Conservation (phyloP, 1,140 invertebrate species). For the Nasonia longicornis region DNA sequence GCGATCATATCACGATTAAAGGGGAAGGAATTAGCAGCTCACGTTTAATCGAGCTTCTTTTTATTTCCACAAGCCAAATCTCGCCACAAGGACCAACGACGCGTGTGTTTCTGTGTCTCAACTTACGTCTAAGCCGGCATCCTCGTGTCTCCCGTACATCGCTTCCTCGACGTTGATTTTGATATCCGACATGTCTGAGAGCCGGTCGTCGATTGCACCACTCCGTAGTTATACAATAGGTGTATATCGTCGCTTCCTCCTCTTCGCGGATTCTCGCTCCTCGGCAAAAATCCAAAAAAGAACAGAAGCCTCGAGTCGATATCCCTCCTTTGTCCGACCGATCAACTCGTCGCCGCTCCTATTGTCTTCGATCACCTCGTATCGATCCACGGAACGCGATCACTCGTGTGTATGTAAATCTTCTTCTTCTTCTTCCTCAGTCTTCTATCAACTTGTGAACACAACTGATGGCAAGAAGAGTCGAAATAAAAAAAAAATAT, state of each 20-base stretch:
- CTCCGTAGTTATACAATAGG: neutral
- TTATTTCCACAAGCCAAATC: too few relatives aligned
- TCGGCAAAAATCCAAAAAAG: too few relatives aligned
- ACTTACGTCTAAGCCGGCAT: slow-evolving; percentile 57
- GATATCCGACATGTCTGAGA: slow-evolving; percentile 55
- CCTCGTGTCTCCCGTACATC: slow-evolving; percentile 49
- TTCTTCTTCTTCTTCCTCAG: neutral
- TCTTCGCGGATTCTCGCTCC: neutral
- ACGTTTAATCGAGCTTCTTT: too few relatives aligned
- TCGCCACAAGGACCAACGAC: neutral
- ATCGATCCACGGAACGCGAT: neutral
- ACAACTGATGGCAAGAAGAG: neutral
- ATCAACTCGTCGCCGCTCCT: neutral
- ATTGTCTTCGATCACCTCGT: slow-evolving; percentile 1
- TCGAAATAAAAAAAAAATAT: neutral
- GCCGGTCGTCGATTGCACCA: slow-evolving; percentile 42
- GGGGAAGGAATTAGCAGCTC: too few relatives aligned
- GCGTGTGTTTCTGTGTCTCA: neutral
- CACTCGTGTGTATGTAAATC: neutral
- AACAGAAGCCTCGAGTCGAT: neutral
- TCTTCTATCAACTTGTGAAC: too few relatives aligned
- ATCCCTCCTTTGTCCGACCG: neutral
- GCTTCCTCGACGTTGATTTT: slow-evolving; percentile 57
- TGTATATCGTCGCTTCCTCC: neutral
- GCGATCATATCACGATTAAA: too few relatives aligned